These are phyloP conservation scores for Dynastes grantii DNA, from an alignment of 2,888 invertebrate genomes.

Conservation along the genomic window DNA sequence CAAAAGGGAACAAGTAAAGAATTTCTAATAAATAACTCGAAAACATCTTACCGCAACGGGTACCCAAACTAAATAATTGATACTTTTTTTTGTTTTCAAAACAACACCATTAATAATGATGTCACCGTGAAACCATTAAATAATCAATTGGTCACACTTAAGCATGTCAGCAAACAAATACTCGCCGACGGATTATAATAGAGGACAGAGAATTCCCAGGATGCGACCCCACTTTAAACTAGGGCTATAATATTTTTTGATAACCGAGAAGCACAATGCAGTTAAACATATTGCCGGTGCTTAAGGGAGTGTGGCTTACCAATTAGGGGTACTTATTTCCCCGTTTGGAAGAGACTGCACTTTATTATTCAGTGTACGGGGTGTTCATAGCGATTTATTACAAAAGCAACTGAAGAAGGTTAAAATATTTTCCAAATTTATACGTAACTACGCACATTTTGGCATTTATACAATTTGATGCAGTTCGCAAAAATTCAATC, in stretches of 20 bases:
- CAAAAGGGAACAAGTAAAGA: too few relatives aligned
- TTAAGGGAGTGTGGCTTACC: constrained; percentile 68
- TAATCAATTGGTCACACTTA: constrained; percentile 47
- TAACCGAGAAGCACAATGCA: constrained; percentile 63
- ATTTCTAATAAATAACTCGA: too few relatives aligned
- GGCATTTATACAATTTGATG: too few relatives aligned
- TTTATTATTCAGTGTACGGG: constrained; percentile 11
- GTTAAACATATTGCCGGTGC: constrained; percentile 65
- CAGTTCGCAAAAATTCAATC: too few relatives aligned
- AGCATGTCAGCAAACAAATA: constrained; percentile 57
- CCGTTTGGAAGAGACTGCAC: constrained; percentile 26
- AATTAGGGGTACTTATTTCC: constrained; percentile 66
- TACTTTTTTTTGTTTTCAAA: background rate
- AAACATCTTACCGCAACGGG: too few relatives aligned
- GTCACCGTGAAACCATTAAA: constrained; percentile 37
- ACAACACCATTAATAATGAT: constrained; percentile 28
- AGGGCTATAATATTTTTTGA: constrained; percentile 67
- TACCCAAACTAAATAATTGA: too few relatives aligned
- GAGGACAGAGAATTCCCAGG: constrained; percentile 57
- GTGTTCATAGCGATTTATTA: background rate
- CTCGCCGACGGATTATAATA: constrained; percentile 53
- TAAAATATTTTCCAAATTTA: too few relatives aligned
- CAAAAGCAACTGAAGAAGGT: background rate
- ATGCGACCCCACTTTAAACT: constrained; percentile 63
- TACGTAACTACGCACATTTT: too few relatives aligned